Evolutionary conservation across 2,797 vertebrate genomes (phyloP).

Genomic region (Phoebastria nigripes): DNA sequence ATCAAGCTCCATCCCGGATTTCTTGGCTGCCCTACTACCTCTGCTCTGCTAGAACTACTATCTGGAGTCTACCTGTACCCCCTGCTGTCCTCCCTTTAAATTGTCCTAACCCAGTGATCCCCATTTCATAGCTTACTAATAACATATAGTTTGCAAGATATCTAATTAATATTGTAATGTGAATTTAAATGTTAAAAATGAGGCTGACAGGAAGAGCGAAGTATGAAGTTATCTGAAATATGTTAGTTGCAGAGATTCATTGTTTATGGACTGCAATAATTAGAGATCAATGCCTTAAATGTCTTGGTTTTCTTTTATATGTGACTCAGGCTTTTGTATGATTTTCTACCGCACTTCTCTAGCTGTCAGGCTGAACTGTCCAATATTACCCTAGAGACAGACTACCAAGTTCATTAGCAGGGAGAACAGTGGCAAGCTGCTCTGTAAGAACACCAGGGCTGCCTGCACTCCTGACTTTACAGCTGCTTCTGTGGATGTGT

Average conservation of each 20-base stretch:
- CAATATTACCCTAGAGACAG: not conserved
- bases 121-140: not conserved
- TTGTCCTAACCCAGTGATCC: not conserved
- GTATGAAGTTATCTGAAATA: not conserved
- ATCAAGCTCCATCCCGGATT: not conserved
- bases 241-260: not conserved
- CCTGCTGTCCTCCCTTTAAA: not conserved
- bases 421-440: not conserved
- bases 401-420: conserved; percentile 3
- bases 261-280: not conserved
- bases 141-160: not conserved
- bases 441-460: not conserved
- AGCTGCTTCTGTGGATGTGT: not conserved
- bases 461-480: not conserved
- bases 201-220: not conserved
- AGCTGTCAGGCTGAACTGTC: not conserved
- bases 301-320: not conserved
- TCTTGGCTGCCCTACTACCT: not conserved
- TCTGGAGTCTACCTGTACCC: not conserved
- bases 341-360: not conserved
- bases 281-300: not conserved
- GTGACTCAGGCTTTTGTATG: not conserved
- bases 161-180: not conserved
- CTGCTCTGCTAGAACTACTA: not conserved
- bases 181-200: not conserved